phyloP scores from a whole-genome alignment of 2,888 invertebrate genomes.

The Pecten maximus region DNA sequence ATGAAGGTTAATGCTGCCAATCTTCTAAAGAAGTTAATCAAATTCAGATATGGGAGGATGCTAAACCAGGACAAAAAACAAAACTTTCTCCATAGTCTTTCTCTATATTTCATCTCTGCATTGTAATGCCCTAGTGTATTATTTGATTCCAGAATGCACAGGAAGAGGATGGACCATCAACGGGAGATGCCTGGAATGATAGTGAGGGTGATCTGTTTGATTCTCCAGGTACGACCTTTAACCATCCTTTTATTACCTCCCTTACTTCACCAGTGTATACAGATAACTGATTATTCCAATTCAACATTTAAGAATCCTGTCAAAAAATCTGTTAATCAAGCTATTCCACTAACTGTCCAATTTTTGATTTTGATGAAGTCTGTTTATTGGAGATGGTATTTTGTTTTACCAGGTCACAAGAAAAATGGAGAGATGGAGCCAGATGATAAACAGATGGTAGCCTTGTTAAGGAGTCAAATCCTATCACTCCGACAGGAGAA shows the following conservation, averaged over 20 bases:
- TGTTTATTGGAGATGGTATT: not conserved
- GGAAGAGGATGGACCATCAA: constrained; percentile 56
- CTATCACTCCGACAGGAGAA: constrained; percentile 71
- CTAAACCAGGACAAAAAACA: no score
- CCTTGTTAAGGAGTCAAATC: constrained; percentile 71
- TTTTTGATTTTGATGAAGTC: no score
- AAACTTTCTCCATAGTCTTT: no score
- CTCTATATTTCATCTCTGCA: not conserved
- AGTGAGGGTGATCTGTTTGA: constrained; percentile 75
- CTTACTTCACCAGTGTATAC: not conserved
- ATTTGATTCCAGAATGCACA: constrained; percentile 44
- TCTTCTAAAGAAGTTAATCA: no score
- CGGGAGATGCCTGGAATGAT: constrained; percentile 71
- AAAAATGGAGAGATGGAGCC: constrained; percentile 11
- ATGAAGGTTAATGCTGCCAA: no score
- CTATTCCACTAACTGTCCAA: no score
- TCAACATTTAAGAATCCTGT: no score
- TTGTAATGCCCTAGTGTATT: not conserved
- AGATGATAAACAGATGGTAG: constrained; percentile 63
- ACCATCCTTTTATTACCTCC: not conserved
- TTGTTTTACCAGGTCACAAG: constrained; percentile 9
- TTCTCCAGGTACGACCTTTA: constrained; percentile 55
- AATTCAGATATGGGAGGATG: no score
- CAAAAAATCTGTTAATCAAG: no score
- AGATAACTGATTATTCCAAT: not conserved